These are phyloP conservation scores for Melanotaenia pygmaea DNA, from an alignment of 2,797 vertebrate genomes.

Conservation along the genomic window DNA sequence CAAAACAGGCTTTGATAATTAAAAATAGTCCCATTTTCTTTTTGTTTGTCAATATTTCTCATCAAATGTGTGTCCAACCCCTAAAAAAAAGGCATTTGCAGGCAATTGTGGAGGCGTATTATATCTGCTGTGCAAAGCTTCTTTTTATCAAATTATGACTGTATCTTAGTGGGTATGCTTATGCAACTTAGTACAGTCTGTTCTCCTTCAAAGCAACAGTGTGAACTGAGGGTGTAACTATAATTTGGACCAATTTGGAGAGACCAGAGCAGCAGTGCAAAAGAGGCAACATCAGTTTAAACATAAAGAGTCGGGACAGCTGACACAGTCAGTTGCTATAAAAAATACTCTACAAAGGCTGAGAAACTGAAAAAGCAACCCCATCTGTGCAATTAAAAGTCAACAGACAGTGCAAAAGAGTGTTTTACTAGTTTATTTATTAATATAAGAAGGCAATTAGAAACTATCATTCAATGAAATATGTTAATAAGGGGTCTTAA, in stretches of 20 bases:
- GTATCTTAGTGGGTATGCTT: constrained; percentile 13
- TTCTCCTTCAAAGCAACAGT: constrained; percentile 18
- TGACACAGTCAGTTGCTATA: constrained; percentile 63
- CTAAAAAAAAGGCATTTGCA: constrained; percentile 5
- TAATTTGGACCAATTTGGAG: constrained; percentile 41
- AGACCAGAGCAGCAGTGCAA: constrained; percentile 17
- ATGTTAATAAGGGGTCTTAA: background rate
- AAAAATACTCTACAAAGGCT: constrained; percentile 41
- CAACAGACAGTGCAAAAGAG: constrained; percentile 4
- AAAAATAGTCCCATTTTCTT: constrained; percentile 18
- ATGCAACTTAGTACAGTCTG: constrained; percentile 18
- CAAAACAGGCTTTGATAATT: constrained; percentile 32
- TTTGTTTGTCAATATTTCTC: constrained; percentile 31
- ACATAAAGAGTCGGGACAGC: constrained; percentile 40
- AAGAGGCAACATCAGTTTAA: constrained; percentile 21
- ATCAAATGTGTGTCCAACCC: constrained; percentile 41
- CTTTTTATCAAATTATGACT: constrained; percentile 23
- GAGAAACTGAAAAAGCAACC: constrained; percentile 36
- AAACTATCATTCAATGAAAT: background rate
- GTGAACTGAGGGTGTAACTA: constrained; percentile 6
- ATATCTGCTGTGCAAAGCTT: constrained; percentile 6
- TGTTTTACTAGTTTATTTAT: constrained; percentile 24
- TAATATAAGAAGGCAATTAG: constrained; percentile 12
- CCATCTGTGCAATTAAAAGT: constrained; percentile 45
- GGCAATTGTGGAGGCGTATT: constrained; percentile 10